phyloP scores from a whole-genome alignment of 2,113 vertebrate species.

The Scortum barcoo region DNA sequence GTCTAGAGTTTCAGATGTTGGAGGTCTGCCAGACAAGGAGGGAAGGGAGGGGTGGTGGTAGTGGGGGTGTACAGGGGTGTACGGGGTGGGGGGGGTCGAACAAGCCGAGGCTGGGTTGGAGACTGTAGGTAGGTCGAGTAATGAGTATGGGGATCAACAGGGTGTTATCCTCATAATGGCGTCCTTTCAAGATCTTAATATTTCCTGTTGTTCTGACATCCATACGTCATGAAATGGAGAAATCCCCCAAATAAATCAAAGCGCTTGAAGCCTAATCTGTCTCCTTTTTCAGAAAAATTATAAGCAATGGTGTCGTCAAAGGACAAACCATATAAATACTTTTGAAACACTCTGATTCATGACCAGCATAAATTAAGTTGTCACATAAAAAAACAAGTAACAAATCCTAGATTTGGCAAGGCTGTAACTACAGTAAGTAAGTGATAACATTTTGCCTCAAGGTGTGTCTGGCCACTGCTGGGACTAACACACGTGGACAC shows the following conservation, averaged over 20 bases:
- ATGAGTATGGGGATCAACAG: slow-evolving; percentile 40
- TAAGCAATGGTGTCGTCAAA: slow-evolving; percentile 33
- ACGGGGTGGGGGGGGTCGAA: neutral
- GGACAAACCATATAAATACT: slow-evolving; percentile 49
- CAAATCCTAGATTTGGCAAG: slow-evolving; percentile 57
- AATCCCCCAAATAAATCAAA: slow-evolving; percentile 61
- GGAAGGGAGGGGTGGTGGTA: slow-evolving; percentile 36
- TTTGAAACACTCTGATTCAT: slow-evolving; percentile 48
- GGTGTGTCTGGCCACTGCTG: slow-evolving; percentile 74
- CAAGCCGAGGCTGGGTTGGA: slow-evolving; percentile 36
- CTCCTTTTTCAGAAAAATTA: slow-evolving; percentile 60
- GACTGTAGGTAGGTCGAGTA: slow-evolving; percentile 58
- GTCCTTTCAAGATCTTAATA: slow-evolving; percentile 59
- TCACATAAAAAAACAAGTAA: slow-evolving; percentile 57
- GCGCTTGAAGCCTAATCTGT: slow-evolving; percentile 45
- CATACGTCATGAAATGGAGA: slow-evolving; percentile 42
- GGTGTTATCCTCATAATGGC: slow-evolving; percentile 44
- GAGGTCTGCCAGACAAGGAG: slow-evolving; percentile 81
- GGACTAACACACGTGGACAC: slow-evolving; percentile 60
- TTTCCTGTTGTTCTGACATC: slow-evolving; percentile 55
- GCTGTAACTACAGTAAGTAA: slow-evolving; percentile 50
- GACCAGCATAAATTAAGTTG: slow-evolving; percentile 49
- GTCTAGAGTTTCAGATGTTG: slow-evolving; percentile 89
- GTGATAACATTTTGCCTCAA: slow-evolving; percentile 73
- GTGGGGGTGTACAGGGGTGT: no score